Evolutionary conservation across 1,140 invertebrate genomes (phyloP).

Genomic region (Acromyrmex heyeri): DNA sequence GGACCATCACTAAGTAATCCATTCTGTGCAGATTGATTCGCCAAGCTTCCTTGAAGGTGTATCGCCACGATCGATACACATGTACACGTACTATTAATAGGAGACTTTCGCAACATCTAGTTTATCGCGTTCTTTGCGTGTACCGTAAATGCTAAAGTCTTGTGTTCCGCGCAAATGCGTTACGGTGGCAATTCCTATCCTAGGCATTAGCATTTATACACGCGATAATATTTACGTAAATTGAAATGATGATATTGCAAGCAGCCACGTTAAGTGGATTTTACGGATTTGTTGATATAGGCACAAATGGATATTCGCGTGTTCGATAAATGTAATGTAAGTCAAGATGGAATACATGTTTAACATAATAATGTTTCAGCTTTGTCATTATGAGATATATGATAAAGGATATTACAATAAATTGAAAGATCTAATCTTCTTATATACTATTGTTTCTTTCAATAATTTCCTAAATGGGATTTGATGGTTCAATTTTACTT

Average conservation of each 20-base stretch:
- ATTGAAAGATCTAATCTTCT: constrained; percentile 10
- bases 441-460: background rate
- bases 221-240: constrained; percentile 47
- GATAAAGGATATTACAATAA: background rate
- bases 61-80: constrained; percentile 22
- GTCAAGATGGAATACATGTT: background rate
- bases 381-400: background rate
- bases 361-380: background rate
- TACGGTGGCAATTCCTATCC: constrained; percentile 5
- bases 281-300: background rate
- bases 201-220: constrained; percentile 15
- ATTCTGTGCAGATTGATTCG: background rate
- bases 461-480: background rate
- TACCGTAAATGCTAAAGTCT: background rate
- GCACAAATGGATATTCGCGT: background rate
- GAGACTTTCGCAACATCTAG: constrained; percentile 15
- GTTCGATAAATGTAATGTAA: constrained; percentile 6
- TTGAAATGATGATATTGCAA: constrained; percentile 1
- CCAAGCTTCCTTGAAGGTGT: constrained; percentile 10
- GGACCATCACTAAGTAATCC: constrained; percentile 15
- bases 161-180: constrained; percentile 20
- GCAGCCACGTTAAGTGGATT: constrained; percentile 9
- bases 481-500: background rate
- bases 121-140: constrained; percentile 37
- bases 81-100: constrained; percentile 16